phyloP scores from a whole-genome alignment of 2,888 invertebrate species.

The Deilephila porcellus region DNA sequence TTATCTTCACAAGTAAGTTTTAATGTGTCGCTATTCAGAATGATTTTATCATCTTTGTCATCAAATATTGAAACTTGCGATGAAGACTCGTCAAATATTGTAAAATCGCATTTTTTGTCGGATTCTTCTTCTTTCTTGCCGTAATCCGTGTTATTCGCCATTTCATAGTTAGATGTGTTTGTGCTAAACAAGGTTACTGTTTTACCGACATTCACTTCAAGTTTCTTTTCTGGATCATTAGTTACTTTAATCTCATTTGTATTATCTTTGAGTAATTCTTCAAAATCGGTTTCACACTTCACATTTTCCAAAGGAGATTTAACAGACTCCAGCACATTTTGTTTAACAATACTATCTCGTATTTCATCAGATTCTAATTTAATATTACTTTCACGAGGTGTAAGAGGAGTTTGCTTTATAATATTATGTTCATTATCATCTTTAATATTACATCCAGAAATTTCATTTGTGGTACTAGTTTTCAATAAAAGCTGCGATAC shows the following conservation, averaged over 20 bases:
- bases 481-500: constrained; percentile 73
- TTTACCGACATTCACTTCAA: constrained; percentile 75
- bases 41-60: constrained; percentile 16
- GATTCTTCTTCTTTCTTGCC: constrained; percentile 5
- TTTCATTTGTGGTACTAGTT: constrained; percentile 53
- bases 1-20: constrained; percentile 1
- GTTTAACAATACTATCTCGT: constrained; percentile 8
- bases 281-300: constrained; percentile 81
- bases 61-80: background rate
- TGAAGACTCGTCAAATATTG: constrained; percentile 1
- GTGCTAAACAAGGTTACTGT: constrained; percentile 59
- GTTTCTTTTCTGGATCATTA: constrained; percentile 73
- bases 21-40: background rate
- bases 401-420: constrained; percentile 44
- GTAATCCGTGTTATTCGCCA: constrained; percentile 11
- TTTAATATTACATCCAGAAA: constrained; percentile 61
- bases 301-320: constrained; percentile 30
- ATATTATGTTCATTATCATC: constrained; percentile 51
- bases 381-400: constrained; percentile 39
- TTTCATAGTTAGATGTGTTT: constrained; percentile 48
- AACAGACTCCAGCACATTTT: background rate
- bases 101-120: background rate
- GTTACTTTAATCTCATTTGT: constrained; percentile 80
- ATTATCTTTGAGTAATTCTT: constrained; percentile 79
- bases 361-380: constrained; percentile 35